Evolutionary conservation across 2,113 vertebrate species (phyloP).

Genomic region (human): DNA sequence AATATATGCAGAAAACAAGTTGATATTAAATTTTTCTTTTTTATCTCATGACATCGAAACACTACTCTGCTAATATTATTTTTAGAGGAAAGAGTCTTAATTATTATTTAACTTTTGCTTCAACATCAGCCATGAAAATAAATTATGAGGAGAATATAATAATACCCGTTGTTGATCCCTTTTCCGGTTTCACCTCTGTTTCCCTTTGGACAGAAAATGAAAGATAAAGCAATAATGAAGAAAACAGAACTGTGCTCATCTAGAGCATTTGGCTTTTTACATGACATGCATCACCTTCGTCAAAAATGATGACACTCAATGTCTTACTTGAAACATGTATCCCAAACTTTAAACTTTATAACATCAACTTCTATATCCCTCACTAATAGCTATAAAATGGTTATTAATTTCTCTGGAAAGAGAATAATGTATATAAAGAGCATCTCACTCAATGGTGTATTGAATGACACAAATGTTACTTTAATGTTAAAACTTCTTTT

Average conservation of each 20-base stretch:
- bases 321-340: background rate
- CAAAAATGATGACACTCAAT: conserved; percentile 23
- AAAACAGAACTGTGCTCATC: background rate
- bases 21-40: conserved; percentile 33
- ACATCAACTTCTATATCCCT: background rate
- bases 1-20: conserved; percentile 48
- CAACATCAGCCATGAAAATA: background rate
- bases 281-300: background rate
- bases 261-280: background rate
- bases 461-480: conserved; percentile 35
- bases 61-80: background rate
- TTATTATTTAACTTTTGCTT: conserved; percentile 10
- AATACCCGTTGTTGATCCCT: background rate
- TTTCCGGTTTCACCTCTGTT: background rate
- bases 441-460: background rate
- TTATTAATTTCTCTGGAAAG: conserved; percentile 41
- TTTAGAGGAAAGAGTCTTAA: background rate
- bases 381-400: background rate
- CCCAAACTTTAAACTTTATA: background rate
- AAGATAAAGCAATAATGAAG: background rate
- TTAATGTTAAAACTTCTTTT: background rate
- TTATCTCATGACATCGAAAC: conserved; percentile 6
- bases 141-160: conserved; percentile 9
- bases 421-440: conserved; percentile 23
- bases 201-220: background rate